Conservation (phyloP, 2,888 invertebrate species). For the Andricus quercusramuli region DNA sequence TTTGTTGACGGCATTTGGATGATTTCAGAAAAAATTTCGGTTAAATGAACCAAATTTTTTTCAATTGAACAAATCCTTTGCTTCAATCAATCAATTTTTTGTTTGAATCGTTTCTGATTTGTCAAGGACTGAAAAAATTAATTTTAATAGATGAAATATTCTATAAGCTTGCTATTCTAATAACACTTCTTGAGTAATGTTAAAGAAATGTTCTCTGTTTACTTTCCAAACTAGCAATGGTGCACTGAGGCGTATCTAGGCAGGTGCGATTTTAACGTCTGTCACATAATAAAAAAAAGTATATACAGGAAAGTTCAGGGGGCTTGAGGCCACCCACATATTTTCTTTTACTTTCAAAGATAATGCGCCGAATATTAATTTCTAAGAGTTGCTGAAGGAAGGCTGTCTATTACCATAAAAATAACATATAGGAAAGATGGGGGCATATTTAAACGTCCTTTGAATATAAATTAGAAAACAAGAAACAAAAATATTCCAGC, state of each 20-base stretch:
- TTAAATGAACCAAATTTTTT: too few species aligned
- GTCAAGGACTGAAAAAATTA: too few species aligned
- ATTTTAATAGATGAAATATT: too few species aligned
- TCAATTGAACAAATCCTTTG: too few species aligned
- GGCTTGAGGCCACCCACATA: background rate
- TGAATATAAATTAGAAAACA: background rate
- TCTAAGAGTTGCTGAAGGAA: too few species aligned
- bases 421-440: background rate
- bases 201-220: slow-evolving; percentile 11
- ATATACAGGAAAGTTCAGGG: background rate
- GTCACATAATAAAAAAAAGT: background rate
- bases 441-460: background rate
- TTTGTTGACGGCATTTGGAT: too few species aligned
- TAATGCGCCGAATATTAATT: slow-evolving; percentile 1
- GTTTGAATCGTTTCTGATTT: too few species aligned
- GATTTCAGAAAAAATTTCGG: too few species aligned
- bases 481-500: background rate
- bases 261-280: slow-evolving; percentile 19
- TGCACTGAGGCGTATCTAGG: slow-evolving; percentile 6
- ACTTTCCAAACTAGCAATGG: background rate
- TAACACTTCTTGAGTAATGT: background rate
- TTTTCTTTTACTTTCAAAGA: background rate
- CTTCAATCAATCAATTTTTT: too few species aligned
- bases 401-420: background rate
- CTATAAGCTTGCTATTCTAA: too few species aligned